These are phyloP conservation scores for Chelmon rostratus DNA, from an alignment of 2,797 vertebrate genomes.

Conservation along the genomic window DNA sequence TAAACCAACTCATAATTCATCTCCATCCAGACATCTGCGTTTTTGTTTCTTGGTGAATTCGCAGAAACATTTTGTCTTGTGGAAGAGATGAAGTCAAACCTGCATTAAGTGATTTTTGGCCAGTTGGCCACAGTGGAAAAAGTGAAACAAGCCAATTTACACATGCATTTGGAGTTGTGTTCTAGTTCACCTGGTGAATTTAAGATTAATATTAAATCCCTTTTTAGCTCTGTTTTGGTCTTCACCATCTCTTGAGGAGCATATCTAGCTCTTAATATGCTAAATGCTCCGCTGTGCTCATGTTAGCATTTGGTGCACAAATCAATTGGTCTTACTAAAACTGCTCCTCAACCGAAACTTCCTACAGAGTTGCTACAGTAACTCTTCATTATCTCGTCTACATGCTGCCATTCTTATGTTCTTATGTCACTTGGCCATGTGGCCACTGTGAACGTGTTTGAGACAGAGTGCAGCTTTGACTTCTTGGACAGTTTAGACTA, in stretches of 20 bases:
- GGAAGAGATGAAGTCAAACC: neutral
- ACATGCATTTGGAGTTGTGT: too few relatives aligned
- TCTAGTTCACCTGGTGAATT: neutral
- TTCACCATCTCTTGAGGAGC: neutral
- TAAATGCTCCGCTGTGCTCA: neutral
- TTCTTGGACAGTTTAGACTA: too few relatives aligned
- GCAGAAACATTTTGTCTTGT: neutral
- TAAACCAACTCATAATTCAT: neutral
- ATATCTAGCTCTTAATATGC: neutral
- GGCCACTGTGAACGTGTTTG: too few relatives aligned
- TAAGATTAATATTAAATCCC: neutral
- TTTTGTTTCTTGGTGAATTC: neutral
- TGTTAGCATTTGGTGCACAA: too few relatives aligned
- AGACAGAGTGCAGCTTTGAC: too few relatives aligned
- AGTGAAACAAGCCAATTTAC: neutral
- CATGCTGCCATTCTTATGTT: too few relatives aligned
- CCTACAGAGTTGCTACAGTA: too few relatives aligned
- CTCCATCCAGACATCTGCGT: neutral
- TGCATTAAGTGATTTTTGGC: neutral
- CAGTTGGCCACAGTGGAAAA: neutral
- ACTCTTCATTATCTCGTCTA: too few relatives aligned
- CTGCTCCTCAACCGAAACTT: too few relatives aligned
- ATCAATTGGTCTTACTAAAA: too few relatives aligned
- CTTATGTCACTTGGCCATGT: too few relatives aligned
- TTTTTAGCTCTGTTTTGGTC: neutral